Conservation (phyloP, 2,888 invertebrate species). For the Eupithecia subumbrata region DNA sequence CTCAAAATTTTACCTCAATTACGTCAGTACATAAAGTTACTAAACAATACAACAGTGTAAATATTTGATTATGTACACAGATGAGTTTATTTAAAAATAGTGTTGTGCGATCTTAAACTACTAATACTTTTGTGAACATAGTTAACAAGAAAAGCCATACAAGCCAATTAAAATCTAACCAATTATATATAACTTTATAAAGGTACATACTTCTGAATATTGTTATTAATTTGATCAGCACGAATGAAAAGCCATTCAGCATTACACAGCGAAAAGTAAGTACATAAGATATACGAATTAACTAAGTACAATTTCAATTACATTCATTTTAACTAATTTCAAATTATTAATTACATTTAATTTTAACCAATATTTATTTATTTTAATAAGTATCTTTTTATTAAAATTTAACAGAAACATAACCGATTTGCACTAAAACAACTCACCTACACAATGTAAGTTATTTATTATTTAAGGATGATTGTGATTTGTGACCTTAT, state of each 20-base stretch:
- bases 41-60: conserved; percentile 39
- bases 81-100: conserved; percentile 27
- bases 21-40: conserved; percentile 36
- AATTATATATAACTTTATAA: neutral
- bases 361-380: neutral
- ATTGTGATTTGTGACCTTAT: neutral
- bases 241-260: neutral
- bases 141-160: conserved; percentile 20
- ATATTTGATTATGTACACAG: conserved; percentile 37
- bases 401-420: neutral
- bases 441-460: neutral
- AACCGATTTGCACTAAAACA: neutral
- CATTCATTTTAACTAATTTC: neutral
- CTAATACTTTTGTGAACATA: conserved; percentile 23
- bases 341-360: neutral
- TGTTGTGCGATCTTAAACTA: conserved; percentile 34
- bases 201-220: neutral
- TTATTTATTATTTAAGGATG: neutral
- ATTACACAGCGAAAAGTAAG: neutral
- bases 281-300: neutral
- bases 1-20: conserved; percentile 41
- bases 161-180: conserved; percentile 11
- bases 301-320: conserved; percentile 1
- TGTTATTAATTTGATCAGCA: neutral
- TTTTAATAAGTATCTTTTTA: neutral